phyloP scores from a whole-genome alignment of 2,888 invertebrate genomes.

The Ferrisia virgata region DNA sequence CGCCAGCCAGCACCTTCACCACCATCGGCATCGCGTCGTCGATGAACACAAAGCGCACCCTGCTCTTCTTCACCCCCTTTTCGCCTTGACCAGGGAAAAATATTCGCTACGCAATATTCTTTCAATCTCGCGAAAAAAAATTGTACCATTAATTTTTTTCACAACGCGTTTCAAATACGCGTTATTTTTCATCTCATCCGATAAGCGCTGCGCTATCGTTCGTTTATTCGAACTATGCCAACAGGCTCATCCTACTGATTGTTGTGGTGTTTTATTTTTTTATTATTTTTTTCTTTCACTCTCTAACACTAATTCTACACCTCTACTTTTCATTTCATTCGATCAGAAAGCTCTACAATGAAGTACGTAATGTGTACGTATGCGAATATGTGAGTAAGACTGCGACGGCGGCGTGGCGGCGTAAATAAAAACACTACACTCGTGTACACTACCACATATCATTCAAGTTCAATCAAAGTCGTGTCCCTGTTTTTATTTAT shows the following conservation, averaged over 20 bases:
- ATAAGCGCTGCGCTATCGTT: too few relatives aligned
- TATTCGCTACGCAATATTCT: not conserved
- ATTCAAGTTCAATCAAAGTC: not conserved
- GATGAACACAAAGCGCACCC: too few relatives aligned
- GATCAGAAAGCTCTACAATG: too few relatives aligned
- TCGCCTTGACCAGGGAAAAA: not conserved
- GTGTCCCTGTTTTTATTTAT: not conserved
- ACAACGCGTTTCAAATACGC: not conserved
- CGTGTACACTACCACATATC: not conserved
- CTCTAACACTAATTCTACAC: not conserved
- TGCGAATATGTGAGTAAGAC: not conserved
- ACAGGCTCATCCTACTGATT: too few relatives aligned
- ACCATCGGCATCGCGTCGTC: not conserved
- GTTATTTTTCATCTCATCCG: not conserved
- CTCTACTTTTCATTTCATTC: not conserved
- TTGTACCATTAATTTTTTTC: not conserved
- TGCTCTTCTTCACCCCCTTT: not conserved
- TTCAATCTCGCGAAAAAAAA: not conserved
- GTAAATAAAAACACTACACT: not conserved
- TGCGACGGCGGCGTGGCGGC: too few relatives aligned
- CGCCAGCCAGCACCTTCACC: not conserved
- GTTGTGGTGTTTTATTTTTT: not conserved
- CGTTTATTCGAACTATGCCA: too few relatives aligned
- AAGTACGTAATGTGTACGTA: too few relatives aligned
- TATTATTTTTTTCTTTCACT: not conserved